A percentile compares a stretch with the other conserved stretches of the same genome.
Evolutionary conservation across 2,113 vertebrate genomes (phyloP).

Genomic region (Taurulus bubalis): DNA sequence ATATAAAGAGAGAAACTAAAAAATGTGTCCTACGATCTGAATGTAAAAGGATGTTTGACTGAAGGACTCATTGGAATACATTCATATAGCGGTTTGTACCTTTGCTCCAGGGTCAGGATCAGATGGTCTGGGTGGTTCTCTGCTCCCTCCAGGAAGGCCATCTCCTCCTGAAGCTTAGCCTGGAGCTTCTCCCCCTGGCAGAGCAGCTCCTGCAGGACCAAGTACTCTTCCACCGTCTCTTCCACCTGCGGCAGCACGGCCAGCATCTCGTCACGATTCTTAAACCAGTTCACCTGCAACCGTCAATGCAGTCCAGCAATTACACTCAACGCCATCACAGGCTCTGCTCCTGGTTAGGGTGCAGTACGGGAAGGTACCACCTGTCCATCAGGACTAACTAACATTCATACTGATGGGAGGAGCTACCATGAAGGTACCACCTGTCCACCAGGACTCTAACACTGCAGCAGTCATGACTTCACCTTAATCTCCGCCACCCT

Average conservation of each 20-base stretch:
- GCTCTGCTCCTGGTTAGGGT: background rate
- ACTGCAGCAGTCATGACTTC: constrained; percentile 18
- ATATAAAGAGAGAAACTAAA: background rate
- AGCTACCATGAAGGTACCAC: no score
- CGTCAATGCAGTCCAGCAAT: background rate
- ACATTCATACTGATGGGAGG: no score
- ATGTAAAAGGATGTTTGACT: background rate
- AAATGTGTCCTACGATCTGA: background rate
- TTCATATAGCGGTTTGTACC: constrained; percentile 76
- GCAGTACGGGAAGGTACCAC: no score
- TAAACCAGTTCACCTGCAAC: constrained; percentile 97
- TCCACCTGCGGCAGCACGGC: constrained; percentile 94
- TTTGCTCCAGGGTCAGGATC: constrained; percentile 92
- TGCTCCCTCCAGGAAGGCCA: constrained; percentile 93
- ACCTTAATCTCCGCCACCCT: constrained; percentile 99
- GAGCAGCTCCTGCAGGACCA: constrained; percentile 91
- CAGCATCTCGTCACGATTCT: constrained; percentile 98
- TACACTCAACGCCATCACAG: background rate
- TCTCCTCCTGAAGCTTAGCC: constrained; percentile 92
- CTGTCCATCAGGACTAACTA: no score
- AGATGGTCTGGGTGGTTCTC: constrained; percentile 90
- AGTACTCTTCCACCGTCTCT: constrained; percentile 90
- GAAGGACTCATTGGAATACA: background rate
- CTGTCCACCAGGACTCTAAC: no score
- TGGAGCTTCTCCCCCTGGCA: constrained; percentile 92